phyloP scores from a whole-genome alignment of 2,113 vertebrate species.

The Agapornis roseicollis region DNA sequence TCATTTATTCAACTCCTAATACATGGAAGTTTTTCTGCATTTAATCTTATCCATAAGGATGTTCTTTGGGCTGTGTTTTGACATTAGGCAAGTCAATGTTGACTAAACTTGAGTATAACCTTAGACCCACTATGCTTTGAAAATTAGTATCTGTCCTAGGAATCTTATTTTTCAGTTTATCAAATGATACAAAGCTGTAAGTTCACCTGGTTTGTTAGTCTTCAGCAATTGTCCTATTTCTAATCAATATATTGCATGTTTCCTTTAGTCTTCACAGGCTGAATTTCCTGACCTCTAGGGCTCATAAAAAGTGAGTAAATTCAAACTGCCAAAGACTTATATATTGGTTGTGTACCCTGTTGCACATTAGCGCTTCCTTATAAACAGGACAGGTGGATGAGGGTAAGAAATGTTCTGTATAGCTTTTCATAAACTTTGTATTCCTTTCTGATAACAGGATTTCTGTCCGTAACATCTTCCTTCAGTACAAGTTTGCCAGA shows the following conservation, averaged over 20 bases:
- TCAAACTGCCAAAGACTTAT: not conserved
- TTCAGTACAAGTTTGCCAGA: not conserved
- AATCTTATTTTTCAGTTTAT: not conserved
- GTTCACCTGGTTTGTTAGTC: not conserved
- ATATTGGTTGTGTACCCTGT: not conserved
- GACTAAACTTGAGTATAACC: not conserved
- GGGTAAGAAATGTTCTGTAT: not conserved
- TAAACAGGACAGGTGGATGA: fast-evolving
- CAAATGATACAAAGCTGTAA: not conserved
- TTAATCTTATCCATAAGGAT: constrained; percentile 26
- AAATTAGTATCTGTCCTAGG: not conserved
- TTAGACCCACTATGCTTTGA: not conserved
- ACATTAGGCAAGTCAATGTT: not conserved
- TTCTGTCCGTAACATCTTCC: not conserved
- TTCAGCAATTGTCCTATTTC: not conserved
- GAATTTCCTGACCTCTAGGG: not conserved
- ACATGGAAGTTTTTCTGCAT: constrained; percentile 19
- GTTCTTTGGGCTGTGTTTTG: not conserved
- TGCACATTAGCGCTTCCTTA: not conserved
- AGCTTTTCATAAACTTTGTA: not conserved
- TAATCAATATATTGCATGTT: not conserved
- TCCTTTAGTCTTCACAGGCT: not conserved
- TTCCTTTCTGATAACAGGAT: not conserved
- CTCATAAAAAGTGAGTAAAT: not conserved
- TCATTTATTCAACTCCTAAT: constrained; percentile 37